phyloP scores from a whole-genome alignment of 2,113 vertebrate genomes.

The Corapipo altera region DNA sequence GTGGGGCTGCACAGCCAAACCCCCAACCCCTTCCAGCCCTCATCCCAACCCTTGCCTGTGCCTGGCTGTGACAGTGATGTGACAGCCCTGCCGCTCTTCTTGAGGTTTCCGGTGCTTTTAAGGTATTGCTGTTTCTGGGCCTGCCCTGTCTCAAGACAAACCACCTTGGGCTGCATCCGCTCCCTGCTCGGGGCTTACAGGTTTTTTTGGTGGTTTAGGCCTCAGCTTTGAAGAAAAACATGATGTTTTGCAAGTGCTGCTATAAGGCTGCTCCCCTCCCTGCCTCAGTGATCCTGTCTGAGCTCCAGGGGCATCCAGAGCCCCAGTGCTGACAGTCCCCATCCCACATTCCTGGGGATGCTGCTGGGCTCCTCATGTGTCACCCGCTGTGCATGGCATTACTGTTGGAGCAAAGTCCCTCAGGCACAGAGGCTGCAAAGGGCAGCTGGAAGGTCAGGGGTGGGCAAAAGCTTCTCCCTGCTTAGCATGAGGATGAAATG shows the following conservation, averaged over 20 bases:
- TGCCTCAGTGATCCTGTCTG: background rate
- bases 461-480: background rate
- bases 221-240: background rate
- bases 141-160: accelerated
- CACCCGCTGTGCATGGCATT: background rate
- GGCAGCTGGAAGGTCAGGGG: background rate
- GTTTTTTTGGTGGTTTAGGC: background rate
- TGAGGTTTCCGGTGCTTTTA: background rate
- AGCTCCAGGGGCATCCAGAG: background rate
- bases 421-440: background rate
- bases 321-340: background rate
- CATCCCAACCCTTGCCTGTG: accelerated
- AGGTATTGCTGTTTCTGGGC: background rate
- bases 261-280: background rate
- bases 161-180: background rate
- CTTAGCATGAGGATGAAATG: background rate
- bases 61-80: background rate
- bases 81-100: background rate
- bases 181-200: accelerated
- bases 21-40: accelerated
- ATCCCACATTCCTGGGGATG: background rate
- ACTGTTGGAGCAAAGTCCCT: background rate
- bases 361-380: accelerated
- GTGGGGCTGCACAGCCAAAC: accelerated
- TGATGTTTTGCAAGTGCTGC: background rate